Evolutionary conservation across 2,113 vertebrate species (phyloP), one percentile per base, ranked within the genome.

Genomic region (Oophaga pumilio): DNA sequence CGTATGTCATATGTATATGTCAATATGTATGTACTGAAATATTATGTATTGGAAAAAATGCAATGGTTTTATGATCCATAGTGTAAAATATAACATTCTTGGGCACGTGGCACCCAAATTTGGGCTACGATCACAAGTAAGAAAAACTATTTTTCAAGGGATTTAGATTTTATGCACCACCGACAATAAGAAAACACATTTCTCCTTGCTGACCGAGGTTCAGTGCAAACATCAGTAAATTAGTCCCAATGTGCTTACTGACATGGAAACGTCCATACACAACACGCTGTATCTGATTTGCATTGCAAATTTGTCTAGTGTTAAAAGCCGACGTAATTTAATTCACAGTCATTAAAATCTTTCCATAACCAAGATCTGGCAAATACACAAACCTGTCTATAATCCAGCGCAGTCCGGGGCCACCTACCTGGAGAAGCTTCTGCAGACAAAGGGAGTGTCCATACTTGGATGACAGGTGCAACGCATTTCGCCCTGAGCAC

Each of bases 351-450:
- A 73, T 49, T 73, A 73, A 18, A 57, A 15, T 78, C 4, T 24
- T 50, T 24, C 14, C 20, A n/a, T 15, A 26, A 57, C 0, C 15
- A 57, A 57, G n/a, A 59, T 79, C 24, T 17, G 8, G 0, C 11
- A 50, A 8, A 82, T 20, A 64, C 28, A 79, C n/a, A 20, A 43
- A 43, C 33, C 33, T 49, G 20, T 76, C 7, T 3, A 52, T n/a
- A 6, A 73, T 0, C 14, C 76, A 56, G 2, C 14, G 15, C 26
- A 26, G 12, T 56, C 6, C 28, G 52, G 12, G 3, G 28, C 26
- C 53, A 87, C 86, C 85, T 96, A 99, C 98, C 98, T 99, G 98
- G 43, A 99, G 66, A 64, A 99, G 96, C 89, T 98, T 98, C 90
- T 99, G 98, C 88, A 99, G 93, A 89, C 97, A 99, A 15, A 97